Conservation (phyloP, 2,888 invertebrate genomes). For the Ormyrus rosae region DNA sequence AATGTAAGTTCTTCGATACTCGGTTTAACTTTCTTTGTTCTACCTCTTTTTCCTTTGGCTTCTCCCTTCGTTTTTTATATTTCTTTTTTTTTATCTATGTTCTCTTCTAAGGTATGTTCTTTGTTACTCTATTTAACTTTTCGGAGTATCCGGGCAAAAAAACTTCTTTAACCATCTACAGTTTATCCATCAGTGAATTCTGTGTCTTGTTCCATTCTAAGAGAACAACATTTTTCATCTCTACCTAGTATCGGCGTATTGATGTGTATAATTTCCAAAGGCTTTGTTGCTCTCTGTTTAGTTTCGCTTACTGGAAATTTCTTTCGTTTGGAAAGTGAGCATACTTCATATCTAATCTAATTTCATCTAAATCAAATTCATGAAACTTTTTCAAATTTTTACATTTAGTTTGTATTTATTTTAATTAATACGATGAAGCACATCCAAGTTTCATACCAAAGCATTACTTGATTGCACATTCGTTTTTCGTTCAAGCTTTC, state of each 20-base stretch:
- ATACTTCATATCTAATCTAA: conserved; percentile 59
- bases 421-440: conserved; percentile 54
- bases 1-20: too few species aligned
- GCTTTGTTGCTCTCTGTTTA: too few species aligned
- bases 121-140: too few species aligned
- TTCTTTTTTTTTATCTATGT: too few species aligned
- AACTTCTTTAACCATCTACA: neutral
- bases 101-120: too few species aligned
- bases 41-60: too few species aligned
- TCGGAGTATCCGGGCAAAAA: neutral
- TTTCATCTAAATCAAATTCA: conserved; percentile 57
- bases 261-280: too few species aligned
- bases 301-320: conserved; percentile 24
- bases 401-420: conserved; percentile 45
- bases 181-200: neutral
- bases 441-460: conserved; percentile 62
- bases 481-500: conserved; percentile 34
- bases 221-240: neutral
- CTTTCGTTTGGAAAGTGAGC: conserved; percentile 59
- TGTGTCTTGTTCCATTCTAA: neutral
- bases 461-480: conserved; percentile 56
- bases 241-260: neutral
- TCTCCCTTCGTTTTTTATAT: too few species aligned
- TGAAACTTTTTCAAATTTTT: conserved; percentile 51
- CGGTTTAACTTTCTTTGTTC: too few species aligned